phyloP scores from a whole-genome alignment of 2,113 vertebrate species.

The Elanus axillaris region DNA sequence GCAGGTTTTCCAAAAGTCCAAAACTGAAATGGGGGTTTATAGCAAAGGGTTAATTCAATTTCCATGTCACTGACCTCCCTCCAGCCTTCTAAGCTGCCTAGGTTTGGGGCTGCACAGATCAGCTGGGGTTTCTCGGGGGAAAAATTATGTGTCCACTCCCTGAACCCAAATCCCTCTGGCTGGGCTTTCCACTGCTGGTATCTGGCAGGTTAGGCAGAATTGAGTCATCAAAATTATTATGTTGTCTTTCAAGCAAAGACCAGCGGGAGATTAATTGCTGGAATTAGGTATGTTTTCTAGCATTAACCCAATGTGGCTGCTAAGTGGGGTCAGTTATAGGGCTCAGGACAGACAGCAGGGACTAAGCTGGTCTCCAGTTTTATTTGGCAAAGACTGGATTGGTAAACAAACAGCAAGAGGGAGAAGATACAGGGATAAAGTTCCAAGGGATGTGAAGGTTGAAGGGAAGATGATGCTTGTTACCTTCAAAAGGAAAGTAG shows the following conservation, averaged over 20 bases:
- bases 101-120: neutral
- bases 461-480: neutral
- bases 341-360: neutral
- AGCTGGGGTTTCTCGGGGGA: neutral
- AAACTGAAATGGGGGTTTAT: neutral
- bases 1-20: neutral
- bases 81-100: neutral
- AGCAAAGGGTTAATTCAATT: neutral
- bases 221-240: neutral
- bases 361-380: neutral
- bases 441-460: neutral
- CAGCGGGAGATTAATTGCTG: neutral
- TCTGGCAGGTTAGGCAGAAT: neutral
- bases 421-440: neutral
- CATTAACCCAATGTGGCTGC: neutral
- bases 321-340: neutral
- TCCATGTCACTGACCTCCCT: neutral
- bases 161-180: constrained; percentile 9
- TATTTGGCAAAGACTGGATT: neutral
- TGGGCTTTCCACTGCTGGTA: neutral
- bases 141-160: constrained; percentile 1
- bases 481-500: neutral
- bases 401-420: neutral
- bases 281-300: neutral
- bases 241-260: neutral